Conservation (phyloP, 2,888 invertebrate species). For the Tigriopus californicus region DNA sequence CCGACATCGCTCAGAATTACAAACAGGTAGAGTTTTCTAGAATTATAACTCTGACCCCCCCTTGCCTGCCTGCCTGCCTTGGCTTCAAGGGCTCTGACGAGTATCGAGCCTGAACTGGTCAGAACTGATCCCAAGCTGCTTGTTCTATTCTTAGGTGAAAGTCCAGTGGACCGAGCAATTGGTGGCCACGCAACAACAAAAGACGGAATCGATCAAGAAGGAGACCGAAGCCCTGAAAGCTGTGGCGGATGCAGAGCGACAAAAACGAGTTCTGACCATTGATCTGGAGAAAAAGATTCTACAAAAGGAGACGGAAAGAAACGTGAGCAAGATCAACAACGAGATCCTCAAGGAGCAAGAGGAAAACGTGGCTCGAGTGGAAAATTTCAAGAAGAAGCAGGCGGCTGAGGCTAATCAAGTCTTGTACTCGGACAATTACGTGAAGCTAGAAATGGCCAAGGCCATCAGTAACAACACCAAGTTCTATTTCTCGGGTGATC, state of each 20-base stretch:
- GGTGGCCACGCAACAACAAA: slow-evolving; percentile 7
- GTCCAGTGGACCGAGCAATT: slow-evolving; percentile 13
- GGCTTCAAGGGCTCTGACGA: neutral
- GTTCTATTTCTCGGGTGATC: slow-evolving; percentile 9
- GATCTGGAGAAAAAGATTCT: neutral
- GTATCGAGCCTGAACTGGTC: too few species aligned
- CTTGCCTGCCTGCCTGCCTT: neutral
- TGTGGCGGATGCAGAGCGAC: slow-evolving; percentile 3
- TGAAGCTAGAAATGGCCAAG: slow-evolving; percentile 6
- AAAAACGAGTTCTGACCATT: neutral
- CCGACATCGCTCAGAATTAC: slow-evolving; percentile 8
- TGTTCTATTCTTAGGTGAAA: slow-evolving; percentile 5
- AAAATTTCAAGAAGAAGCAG: neutral
- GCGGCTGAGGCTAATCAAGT: slow-evolving; percentile 1
- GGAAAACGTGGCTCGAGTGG: slow-evolving; percentile 3
- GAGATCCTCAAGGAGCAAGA: slow-evolving; percentile 5
- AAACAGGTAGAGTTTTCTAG: neutral
- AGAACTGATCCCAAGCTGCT: neutral
- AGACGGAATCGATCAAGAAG: slow-evolving; percentile 7
- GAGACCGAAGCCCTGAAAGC: slow-evolving; percentile 8
- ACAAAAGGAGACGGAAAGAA: neutral
- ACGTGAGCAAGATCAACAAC: neutral
- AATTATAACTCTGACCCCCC: neutral
- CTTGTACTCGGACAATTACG: slow-evolving; percentile 1
- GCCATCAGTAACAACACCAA: slow-evolving; percentile 4